A percentile compares a stretch with the other conserved stretches of the same genome.
Conservation (phyloP, 2,797 vertebrate genomes). For the Karalla daura region DNA sequence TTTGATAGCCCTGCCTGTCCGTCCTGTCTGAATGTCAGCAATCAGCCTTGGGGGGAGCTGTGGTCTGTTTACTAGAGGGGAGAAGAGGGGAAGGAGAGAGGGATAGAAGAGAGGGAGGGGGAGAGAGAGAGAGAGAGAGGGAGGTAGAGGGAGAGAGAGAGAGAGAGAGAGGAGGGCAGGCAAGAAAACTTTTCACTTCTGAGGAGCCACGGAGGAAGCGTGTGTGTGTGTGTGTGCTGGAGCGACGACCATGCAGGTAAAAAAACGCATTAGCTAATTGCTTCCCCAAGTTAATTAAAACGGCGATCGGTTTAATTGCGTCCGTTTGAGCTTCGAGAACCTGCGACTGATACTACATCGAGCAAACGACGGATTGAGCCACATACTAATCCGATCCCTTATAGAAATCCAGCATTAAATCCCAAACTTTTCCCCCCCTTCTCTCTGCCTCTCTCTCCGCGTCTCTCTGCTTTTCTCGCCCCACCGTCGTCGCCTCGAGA, state of each 20-base stretch:
- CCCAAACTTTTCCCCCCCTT: constrained; percentile 82
- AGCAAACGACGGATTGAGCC: constrained; percentile 66
- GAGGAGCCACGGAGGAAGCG: constrained; percentile 83
- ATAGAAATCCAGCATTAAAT: constrained; percentile 80
- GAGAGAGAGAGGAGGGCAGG: constrained; percentile 67
- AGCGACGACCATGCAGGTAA: constrained; percentile 89
- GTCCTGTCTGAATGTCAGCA: constrained; percentile 82
- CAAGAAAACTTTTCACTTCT: constrained; percentile 86
- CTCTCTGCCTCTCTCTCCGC: constrained; percentile 62
- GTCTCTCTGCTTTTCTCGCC: constrained; percentile 64
- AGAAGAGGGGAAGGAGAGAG: constrained; percentile 79
- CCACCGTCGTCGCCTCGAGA: constrained; percentile 80
- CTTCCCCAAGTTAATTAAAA: constrained; percentile 86
- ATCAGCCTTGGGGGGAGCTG: constrained; percentile 87
- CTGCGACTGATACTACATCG: constrained; percentile 59
- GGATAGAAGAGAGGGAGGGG: constrained; percentile 74
- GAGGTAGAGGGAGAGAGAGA: constrained; percentile 67
- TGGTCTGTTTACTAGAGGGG: constrained; percentile 87
- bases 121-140: constrained; percentile 68
- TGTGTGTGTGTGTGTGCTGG: constrained; percentile 81
- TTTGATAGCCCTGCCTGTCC: constrained; percentile 68
- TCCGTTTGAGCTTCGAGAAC: constrained; percentile 51
- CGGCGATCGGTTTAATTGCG: constrained; percentile 74
- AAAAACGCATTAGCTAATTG: constrained; percentile 86
- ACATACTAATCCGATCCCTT: constrained; percentile 61